Base-by-base conservation (phyloP, 2,888 invertebrate species). In the Leuctra nigra region DNA sequence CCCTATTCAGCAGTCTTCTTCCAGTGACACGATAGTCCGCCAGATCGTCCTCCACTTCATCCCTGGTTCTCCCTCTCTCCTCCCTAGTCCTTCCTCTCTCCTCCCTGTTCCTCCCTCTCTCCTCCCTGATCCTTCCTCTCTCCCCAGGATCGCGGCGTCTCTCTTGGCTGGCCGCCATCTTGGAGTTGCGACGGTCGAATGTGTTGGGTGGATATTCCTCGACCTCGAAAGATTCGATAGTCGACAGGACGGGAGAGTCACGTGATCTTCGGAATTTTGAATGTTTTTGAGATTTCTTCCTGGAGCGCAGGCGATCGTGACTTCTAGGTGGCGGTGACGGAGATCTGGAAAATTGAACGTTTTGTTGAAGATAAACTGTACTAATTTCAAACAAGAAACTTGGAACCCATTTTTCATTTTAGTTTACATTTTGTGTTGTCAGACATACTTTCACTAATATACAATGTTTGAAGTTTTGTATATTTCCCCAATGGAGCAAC, bases 301-400 rank as follows among this genome's bases (percentile, higher is more conserved):
- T 65, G 24, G 68, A 61, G 44, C 66, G 66, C 4, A 20, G 33
- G 33, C 50, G 33, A 16, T 14, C 16, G 22, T 33, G 22, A 2
- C 6, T 2, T 35, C 50, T 33, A 18, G 29, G 50, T 7, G 33
- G 50, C 9, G 68, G 67, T n/a, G 70, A 69, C 1, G 70, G 70
- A 2, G 70, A 70, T 57, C 70, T 68, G 25, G 55, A 29, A 41
- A n/a, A n/a, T n/a, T n/a, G n/a, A n/a, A n/a, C n/a, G n/a, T n/a
- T n/a, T n/a, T n/a, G n/a, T n/a, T n/a, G n/a, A n/a, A n/a, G n/a
- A n/a, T n/a, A n/a, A n/a, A n/a, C n/a, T n/a, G n/a, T n/a, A n/a
- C n/a, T n/a, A n/a, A n/a, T n/a, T n/a, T n/a, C n/a, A n/a, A n/a
- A n/a, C n/a, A n/a, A n/a, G n/a, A n/a, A n/a, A n/a, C n/a, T n/a